Evolutionary conservation across 2,797 vertebrate genomes (phyloP).

Genomic region (Perodicticus potto): DNA sequence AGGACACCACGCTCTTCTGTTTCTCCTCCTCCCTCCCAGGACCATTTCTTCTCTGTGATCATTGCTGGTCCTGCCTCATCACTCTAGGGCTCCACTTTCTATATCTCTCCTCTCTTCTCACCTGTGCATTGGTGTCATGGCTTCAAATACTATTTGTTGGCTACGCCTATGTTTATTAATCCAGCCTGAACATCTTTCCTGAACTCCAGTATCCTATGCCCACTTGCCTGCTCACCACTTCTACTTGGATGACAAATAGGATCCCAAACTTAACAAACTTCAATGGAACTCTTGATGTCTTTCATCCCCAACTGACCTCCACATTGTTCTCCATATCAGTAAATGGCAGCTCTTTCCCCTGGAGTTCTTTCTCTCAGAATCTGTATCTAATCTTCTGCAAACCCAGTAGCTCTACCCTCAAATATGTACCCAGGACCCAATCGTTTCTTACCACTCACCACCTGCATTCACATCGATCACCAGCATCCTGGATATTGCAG

Average conservation of each 20-base stretch:
- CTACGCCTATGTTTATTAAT: not conserved
- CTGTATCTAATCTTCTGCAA: not conserved
- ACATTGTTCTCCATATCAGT: not conserved
- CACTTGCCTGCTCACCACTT: not conserved
- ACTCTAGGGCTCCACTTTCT: not conserved
- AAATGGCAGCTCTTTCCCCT: not conserved
- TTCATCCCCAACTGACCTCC: not conserved
- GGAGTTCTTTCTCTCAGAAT: not conserved
- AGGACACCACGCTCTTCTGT: not conserved
- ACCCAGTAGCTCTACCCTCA: not conserved
- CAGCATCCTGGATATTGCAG: not conserved
- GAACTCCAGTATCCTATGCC: not conserved
- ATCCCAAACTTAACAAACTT: not conserved
- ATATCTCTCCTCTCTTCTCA: not conserved
- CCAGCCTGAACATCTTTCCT: not conserved
- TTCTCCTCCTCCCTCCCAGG: not conserved
- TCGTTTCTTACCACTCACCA: not conserved
- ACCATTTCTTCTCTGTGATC: not conserved
- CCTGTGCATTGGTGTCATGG: not conserved
- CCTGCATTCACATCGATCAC: not conserved
- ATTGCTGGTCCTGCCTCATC: not conserved
- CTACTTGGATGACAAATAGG: not conserved
- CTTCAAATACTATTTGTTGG: not conserved
- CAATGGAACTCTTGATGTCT: not conserved
- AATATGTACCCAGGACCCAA: not conserved